Evolutionary conservation across 2,888 invertebrate genomes (phyloP), one percentile per base, ranked within the genome.

Genomic region (Itoplectis maculator): DNA sequence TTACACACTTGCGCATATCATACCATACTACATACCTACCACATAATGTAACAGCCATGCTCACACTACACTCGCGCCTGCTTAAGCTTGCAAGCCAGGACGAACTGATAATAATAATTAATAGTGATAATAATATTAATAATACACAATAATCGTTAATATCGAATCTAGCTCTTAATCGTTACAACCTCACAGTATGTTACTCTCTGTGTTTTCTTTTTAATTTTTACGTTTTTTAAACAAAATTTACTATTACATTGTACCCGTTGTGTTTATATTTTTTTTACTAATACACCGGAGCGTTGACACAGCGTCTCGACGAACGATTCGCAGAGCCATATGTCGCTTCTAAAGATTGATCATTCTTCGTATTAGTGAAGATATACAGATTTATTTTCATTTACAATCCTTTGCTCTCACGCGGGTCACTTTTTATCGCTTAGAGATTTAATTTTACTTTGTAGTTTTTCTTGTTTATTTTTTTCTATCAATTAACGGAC

Each of bases 21-120:
- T 20, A 61, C 18, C 23, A 63, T 51, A 70, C 11, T 47, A 72
- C 47, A 59, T 68, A 74, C n/a, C 6, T 70, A 65, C 37, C 61
- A 61, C 61, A 61, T 74, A 70, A 76, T 76, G 79, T 88, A 88
- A 88, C 87, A 89, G 89, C 89, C 89, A 88, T 87, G 88, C 89
- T 88, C 89, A 89, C 89, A 88, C 87, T 88, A 87, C 86, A 89
- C 86, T 88, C 87, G 88, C 89, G 88, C 88, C 86, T 87, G 88
- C 89, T 89, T 87, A 79, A 86, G 88, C 88, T 88, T 88, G 88
- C 87, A 87, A 88, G 70, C 82, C 79, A 83, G 84, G 85, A 84
- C 81, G 79, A 84, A 82, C 77, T 85, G 85, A 86, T 83, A 83
- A 80, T 84, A 81, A 81, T 69, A 63, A 76, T 59, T 29, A 29